Evolutionary conservation across 2,113 vertebrate genomes (phyloP).

Genomic region (Poeciliopsis retropinna): DNA sequence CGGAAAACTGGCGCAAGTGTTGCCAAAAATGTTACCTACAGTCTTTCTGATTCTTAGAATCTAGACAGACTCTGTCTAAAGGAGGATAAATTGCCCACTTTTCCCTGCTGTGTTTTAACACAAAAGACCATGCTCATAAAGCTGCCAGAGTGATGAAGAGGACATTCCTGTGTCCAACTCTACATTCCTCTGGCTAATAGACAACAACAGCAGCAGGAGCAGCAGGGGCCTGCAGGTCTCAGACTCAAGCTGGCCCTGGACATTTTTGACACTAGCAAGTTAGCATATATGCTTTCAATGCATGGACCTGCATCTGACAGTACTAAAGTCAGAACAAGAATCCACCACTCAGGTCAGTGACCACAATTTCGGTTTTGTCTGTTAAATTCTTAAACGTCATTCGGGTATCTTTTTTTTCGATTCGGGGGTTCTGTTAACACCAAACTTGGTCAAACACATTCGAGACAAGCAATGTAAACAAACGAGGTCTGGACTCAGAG

Average conservation of each 20-base stretch:
- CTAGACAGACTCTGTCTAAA: slow-evolving; percentile 2
- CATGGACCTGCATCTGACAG: slow-evolving; percentile 21
- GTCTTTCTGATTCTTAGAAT: not conserved
- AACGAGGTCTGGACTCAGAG: slow-evolving; percentile 58
- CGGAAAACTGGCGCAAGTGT: slow-evolving; percentile 34
- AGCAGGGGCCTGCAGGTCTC: slow-evolving; percentile 47
- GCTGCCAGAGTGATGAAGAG: slow-evolving; percentile 73
- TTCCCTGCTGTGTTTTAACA: slow-evolving; percentile 56
- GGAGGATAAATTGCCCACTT: slow-evolving; percentile 35
- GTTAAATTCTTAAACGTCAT: not conserved
- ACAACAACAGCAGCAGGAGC: slow-evolving; percentile 68
- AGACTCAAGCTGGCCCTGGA: slow-evolving; percentile 16
- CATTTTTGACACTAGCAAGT: slow-evolving; percentile 42
- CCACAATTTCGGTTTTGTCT: not conserved
- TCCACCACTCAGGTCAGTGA: not conserved
- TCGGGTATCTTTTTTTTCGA: not conserved
- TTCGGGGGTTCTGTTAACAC: slow-evolving; percentile 20
- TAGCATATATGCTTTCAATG: slow-evolving; percentile 39
- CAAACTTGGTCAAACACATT: slow-evolving; percentile 49
- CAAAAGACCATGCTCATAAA: slow-evolving; percentile 71
- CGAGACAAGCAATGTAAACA: slow-evolving; percentile 72
- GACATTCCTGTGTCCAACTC: slow-evolving; percentile 71
- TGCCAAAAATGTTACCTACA: not conserved
- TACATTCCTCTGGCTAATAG: slow-evolving; percentile 74
- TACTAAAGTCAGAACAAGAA: not conserved